phyloP scores from a whole-genome alignment of 2,113 vertebrate genomes.

The Mirounga angustirostris region DNA sequence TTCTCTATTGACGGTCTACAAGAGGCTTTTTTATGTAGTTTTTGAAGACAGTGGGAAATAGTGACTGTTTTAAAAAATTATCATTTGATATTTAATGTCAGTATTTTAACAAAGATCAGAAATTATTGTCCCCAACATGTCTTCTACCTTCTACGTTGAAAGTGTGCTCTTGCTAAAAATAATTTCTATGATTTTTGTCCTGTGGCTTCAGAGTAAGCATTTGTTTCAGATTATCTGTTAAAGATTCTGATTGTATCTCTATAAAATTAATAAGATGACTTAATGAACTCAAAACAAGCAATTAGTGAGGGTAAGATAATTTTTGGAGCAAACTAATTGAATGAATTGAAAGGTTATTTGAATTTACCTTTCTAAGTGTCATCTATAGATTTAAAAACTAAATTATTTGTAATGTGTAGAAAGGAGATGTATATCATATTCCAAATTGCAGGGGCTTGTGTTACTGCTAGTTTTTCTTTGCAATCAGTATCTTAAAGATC shows the following conservation, averaged over 20 bases:
- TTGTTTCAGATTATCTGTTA: constrained; percentile 17
- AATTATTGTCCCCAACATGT: not conserved
- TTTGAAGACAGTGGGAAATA: not conserved
- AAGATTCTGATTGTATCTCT: not conserved
- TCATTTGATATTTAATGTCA: not conserved
- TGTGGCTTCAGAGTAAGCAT: not conserved
- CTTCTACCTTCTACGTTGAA: not conserved
- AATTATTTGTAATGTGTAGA: not conserved
- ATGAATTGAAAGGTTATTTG: not conserved
- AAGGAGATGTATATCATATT: not conserved
- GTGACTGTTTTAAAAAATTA: constrained; percentile 24
- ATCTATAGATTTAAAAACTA: not conserved
- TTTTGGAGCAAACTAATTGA: not conserved
- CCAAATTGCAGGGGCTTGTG: not conserved
- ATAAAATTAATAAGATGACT: constrained; percentile 35
- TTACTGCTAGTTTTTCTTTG: not conserved
- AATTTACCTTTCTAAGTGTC: constrained; percentile 6
- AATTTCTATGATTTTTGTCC: not conserved
- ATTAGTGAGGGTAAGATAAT: not conserved
- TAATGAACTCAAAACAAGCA: not conserved
- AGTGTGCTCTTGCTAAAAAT: not conserved
- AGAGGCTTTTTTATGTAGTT: not conserved
- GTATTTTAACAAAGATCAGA: constrained; percentile 24
- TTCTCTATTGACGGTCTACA: not conserved
- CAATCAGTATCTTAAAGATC: not conserved